phyloP scores from a whole-genome alignment of 2,888 invertebrate genomes.

The Nomada lathburiana region DNA sequence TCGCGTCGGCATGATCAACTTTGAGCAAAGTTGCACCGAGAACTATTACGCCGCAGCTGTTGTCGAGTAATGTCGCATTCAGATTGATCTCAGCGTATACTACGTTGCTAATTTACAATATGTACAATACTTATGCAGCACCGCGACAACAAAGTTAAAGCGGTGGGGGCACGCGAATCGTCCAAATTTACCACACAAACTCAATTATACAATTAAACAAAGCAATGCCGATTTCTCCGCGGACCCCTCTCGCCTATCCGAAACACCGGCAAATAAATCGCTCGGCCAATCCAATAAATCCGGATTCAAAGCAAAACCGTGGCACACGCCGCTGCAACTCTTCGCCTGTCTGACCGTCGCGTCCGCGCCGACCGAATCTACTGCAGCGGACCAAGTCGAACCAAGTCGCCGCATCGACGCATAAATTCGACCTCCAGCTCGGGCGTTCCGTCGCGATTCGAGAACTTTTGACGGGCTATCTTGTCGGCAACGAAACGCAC shows the following conservation, averaged over 20 bases:
- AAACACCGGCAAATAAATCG: background rate
- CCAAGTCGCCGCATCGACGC: background rate
- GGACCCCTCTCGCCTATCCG: background rate
- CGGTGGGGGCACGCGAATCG: background rate
- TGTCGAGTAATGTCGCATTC: background rate
- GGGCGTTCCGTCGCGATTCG: background rate
- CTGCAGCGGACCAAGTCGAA: background rate
- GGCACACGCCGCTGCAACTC: background rate
- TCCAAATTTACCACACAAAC: background rate
- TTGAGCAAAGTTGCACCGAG: slow-evolving; percentile 25
- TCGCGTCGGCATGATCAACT: background rate
- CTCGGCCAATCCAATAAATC: background rate
- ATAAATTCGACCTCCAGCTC: slow-evolving; percentile 26
- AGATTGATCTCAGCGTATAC: background rate
- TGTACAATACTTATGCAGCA: too few relatives aligned
- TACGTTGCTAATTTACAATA: too few relatives aligned
- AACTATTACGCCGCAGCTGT: background rate
- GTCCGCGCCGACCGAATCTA: background rate
- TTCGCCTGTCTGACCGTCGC: background rate
- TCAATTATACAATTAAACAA: background rate
- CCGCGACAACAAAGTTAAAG: background rate
- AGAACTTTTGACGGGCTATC: slow-evolving; percentile 19
- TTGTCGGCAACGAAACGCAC: background rate
- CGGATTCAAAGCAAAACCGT: background rate
- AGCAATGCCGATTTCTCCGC: background rate